Conservation (phyloP, 2,113 vertebrate genomes). For the Pangasianodon hypophthalmus region DNA sequence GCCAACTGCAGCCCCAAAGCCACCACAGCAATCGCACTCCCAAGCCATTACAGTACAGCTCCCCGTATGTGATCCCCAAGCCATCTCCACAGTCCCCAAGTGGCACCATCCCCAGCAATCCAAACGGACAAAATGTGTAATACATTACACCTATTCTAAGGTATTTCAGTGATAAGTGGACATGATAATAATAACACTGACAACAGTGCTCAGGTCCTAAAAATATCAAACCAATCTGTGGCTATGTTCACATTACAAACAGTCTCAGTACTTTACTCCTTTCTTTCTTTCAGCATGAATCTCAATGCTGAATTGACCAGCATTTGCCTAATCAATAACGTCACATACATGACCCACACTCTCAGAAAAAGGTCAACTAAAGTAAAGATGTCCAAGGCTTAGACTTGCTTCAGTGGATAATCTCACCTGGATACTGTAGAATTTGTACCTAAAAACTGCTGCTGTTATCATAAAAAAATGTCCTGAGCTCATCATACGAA, state of each 20-base stretch:
- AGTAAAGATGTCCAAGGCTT: neutral
- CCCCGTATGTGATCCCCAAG: too few relatives aligned
- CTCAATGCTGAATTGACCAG: neutral
- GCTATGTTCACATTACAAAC: neutral
- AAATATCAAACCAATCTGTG: neutral
- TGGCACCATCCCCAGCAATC: too few relatives aligned
- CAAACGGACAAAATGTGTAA: neutral
- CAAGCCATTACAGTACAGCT: too few relatives aligned
- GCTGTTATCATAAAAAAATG: neutral
- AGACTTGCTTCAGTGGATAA: neutral
- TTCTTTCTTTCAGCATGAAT: too few relatives aligned
- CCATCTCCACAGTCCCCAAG: too few relatives aligned
- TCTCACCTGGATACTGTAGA: neutral
- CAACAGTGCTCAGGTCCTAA: neutral
- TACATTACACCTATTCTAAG: neutral
- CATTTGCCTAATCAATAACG: neutral
- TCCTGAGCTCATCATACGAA: neutral
- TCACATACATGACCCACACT: neutral
- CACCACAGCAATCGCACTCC: too few relatives aligned
- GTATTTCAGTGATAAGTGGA: neutral
- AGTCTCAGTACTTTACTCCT: neutral
- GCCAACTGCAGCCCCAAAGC: too few relatives aligned
- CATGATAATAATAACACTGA: neutral
- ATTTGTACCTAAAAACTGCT: neutral
- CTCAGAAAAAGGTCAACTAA: neutral